phyloP scores from a whole-genome alignment of 1,140 invertebrate species.

The Megalonaias nervosa region DNA sequence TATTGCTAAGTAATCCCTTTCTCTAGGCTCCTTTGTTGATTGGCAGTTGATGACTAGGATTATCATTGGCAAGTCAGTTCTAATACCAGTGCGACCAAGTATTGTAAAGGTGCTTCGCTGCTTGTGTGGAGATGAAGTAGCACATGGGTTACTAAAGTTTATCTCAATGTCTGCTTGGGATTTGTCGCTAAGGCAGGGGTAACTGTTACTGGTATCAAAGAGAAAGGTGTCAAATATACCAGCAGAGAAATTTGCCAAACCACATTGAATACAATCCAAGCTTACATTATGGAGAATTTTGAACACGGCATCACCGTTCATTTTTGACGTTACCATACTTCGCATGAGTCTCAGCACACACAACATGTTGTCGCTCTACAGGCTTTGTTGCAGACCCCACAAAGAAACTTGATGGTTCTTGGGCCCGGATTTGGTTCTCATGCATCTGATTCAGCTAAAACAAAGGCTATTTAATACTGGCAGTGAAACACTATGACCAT shows the following conservation, averaged over 20 bases:
- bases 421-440: constrained; percentile 34
- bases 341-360: constrained; percentile 25
- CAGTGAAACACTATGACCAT: too few species aligned
- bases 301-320: constrained; percentile 21
- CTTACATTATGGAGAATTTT: constrained; percentile 4
- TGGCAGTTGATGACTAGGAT: constrained; percentile 18
- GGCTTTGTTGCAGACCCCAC: constrained; percentile 12
- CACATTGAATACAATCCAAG: constrained; percentile 29
- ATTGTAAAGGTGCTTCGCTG: neutral
- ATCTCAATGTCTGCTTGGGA: constrained; percentile 11
- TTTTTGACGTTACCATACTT: constrained; percentile 17
- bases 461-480: too few species aligned
- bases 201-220: constrained; percentile 14
- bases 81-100: neutral
- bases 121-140: constrained; percentile 21
- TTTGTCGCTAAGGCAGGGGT: neutral
- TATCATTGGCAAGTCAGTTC: constrained; percentile 14
- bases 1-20: constrained; percentile 11
- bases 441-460: constrained; percentile 20
- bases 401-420: constrained; percentile 9
- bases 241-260: constrained; percentile 31
- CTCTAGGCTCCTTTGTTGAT: constrained; percentile 6
- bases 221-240: constrained; percentile 23
- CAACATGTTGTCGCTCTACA: constrained; percentile 13
- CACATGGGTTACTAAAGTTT: constrained; percentile 13